Percentiles rank a stretch among this genome's conserved stretches.
Conservation (phyloP, 2,113 vertebrate species). For the Laterallus jamaicensis region DNA sequence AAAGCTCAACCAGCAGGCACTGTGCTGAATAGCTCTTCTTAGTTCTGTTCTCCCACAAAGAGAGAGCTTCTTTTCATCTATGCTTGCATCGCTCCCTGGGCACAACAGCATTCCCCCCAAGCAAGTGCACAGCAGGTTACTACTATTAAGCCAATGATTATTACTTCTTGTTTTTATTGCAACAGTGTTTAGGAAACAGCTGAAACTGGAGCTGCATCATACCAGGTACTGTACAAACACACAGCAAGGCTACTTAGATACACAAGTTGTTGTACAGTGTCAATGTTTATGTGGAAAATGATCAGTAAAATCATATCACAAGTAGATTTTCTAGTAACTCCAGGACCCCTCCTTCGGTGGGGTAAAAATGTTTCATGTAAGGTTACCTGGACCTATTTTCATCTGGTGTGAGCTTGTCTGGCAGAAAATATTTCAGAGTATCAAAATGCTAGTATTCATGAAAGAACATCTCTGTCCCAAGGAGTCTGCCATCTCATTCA, state of each 20-base stretch:
- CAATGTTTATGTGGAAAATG: neutral
- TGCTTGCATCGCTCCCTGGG: accelerated
- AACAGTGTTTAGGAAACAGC: neutral
- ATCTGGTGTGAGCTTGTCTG: neutral
- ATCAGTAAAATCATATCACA: neutral
- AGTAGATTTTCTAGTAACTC: neutral
- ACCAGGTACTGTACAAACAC: neutral
- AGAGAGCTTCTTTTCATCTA: neutral
- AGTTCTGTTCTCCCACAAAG: neutral
- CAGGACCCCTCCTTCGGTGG: neutral
- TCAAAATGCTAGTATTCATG: neutral
- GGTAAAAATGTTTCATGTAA: neutral
- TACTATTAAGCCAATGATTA: neutral
- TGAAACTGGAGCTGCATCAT: neutral
- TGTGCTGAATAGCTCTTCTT: neutral
- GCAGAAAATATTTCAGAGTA: neutral
- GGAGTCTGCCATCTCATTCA: neutral
- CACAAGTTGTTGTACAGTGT: neutral
- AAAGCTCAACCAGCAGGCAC: neutral
- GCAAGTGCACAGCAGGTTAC: neutral
- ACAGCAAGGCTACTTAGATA: neutral
- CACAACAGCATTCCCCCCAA: neutral
- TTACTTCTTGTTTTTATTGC: neutral
- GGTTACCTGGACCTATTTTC: neutral
- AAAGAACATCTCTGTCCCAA: neutral